Evolutionary conservation across 2,888 invertebrate genomes (phyloP).

Genomic region (Sarcophaga variegata): DNA sequence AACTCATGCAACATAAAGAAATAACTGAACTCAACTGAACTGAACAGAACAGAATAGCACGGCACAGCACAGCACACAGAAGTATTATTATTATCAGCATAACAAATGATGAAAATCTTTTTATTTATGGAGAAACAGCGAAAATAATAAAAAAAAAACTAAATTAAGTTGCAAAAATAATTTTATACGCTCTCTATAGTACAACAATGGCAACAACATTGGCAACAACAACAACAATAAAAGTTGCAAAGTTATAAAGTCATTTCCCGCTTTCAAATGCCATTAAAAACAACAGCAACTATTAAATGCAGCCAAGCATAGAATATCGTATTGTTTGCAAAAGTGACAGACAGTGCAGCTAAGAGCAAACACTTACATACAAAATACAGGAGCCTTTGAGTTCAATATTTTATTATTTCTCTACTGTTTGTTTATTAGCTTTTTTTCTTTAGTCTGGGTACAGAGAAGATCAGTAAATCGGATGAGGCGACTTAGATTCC

Average conservation of each 20-base stretch:
- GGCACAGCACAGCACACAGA: background rate
- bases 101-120: background rate
- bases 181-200: background rate
- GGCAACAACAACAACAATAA: background rate
- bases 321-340: slow-evolving; percentile 48
- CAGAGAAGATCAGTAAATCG: no score
- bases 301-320: slow-evolving; percentile 64
- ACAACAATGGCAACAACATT: background rate
- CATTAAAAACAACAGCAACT: slow-evolving; percentile 45
- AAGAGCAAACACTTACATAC: background rate
- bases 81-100: background rate
- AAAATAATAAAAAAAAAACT: slow-evolving; percentile 1
- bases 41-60: no score
- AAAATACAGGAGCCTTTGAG: background rate
- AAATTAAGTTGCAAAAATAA: background rate
- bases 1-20: no score
- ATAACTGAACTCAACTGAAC: no score
- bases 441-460: no score
- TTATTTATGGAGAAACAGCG: background rate
- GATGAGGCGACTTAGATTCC: no score
- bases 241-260: slow-evolving; percentile 64
- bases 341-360: slow-evolving; percentile 8
- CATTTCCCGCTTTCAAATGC: slow-evolving; percentile 62
- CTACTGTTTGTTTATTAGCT: no score
- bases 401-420: no score